Evolutionary conservation across 2,113 vertebrate species (phyloP).

Genomic region (Semicossyphus pulcher): DNA sequence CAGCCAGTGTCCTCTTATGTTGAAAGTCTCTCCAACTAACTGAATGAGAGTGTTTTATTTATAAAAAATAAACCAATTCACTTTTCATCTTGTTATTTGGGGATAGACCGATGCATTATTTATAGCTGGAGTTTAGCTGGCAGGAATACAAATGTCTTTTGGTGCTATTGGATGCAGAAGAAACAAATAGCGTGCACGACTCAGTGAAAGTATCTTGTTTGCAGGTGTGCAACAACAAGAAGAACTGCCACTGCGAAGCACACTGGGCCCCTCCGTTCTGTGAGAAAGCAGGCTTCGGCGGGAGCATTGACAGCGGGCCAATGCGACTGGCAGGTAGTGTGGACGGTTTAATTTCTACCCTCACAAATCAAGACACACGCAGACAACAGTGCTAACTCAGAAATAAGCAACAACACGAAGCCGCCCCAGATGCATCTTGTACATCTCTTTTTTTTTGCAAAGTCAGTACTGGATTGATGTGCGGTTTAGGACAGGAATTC

Average conservation of each 20-base stretch:
- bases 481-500: constrained; percentile 16
- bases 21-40: not conserved
- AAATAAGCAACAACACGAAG: constrained; percentile 21
- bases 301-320: constrained; percentile 95
- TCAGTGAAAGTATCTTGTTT: constrained; percentile 9
- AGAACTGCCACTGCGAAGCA: constrained; percentile 96
- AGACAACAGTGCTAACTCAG: constrained; percentile 7
- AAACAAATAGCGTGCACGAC: not conserved
- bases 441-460: constrained; percentile 14
- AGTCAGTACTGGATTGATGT: constrained; percentile 32
- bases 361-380: constrained; percentile 34
- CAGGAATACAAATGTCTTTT: not conserved
- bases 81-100: not conserved
- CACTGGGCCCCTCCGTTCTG: constrained; percentile 95
- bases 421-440: constrained; percentile 8
- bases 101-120: not conserved
- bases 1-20: constrained; percentile 4
- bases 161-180: not conserved
- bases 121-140: not conserved
- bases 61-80: constrained; percentile 13
- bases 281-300: constrained; percentile 91
- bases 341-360: not conserved
- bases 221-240: constrained; percentile 98
- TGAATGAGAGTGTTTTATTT: constrained; percentile 1
- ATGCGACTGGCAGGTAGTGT: constrained; percentile 89